Evolutionary conservation across 2,888 invertebrate genomes (phyloP), one percentile per base, ranked within the genome.

Genomic region (Proisotoma minuta): DNA sequence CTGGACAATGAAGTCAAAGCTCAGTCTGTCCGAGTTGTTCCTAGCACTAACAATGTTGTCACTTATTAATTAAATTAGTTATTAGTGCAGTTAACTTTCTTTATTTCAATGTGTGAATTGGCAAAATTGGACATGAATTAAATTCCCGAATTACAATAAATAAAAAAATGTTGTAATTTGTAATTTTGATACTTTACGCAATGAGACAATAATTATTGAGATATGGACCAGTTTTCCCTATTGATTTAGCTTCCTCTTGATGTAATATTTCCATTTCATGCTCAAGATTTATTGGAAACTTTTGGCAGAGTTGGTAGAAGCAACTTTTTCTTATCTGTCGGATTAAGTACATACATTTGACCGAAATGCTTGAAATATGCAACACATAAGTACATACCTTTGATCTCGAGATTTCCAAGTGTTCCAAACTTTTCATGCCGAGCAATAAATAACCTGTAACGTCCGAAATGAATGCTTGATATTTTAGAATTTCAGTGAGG

Each of bases 381-480:
- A 34, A 10, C 15, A 15, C 8, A 34, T 34, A 10, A 8, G 34
- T 29, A 51, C n/a, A 40, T 48, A 65, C 62, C 62, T 65, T 53
- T 49, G 67, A 68, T 58, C 62, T 49, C 24, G 62, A 59, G 39
- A 68, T 62, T 34, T 51, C 48, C 24, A 68, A 48, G 15, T 24
- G 24, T 40, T 52, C 39, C 28, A 68, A 56, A 43, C 29, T 63
- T 28, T 59, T 58, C 65, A 68, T 68, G 4, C 58, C 26, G 18
- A 65, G 56, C 8, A 63, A 56, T 18, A 65, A 48, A 47, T 65
- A 68, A 10, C 63, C 68, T 8, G 64, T 65, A 23, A 68, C 68
- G 49, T 68, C 68, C 3, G 65, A 61, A 4, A 68, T 40, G 26
- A 60, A 60, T 0, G 59, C 59, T 23, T 65, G 63, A 24, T 63